These are phyloP conservation scores for Ataeniobius toweri DNA, from an alignment of 2,797 vertebrate species.

Conservation along the genomic window DNA sequence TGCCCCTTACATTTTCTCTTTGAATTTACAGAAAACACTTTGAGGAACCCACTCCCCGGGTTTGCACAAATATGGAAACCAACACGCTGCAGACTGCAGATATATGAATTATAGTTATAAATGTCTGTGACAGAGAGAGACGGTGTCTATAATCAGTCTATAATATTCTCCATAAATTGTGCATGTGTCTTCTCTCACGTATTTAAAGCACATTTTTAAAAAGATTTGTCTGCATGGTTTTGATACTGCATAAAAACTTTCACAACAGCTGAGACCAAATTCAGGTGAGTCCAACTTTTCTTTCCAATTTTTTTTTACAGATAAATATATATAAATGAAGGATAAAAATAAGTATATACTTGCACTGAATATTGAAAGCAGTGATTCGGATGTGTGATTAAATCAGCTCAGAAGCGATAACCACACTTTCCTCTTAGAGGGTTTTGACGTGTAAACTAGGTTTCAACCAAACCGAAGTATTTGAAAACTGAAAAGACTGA, in stretches of 20 bases:
- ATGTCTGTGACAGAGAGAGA: conserved; percentile 22
- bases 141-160: neutral
- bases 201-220: conserved; percentile 37
- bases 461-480: neutral
- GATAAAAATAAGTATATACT: conserved; percentile 4
- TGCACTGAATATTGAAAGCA: neutral
- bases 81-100: too few species aligned
- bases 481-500: conserved; percentile 15
- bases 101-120: too few species aligned
- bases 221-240: conserved; percentile 11
- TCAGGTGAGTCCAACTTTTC: conserved; percentile 6
- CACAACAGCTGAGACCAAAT: conserved; percentile 14
- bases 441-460: conserved; percentile 4
- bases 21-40: conserved; percentile 62
- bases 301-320: conserved; percentile 1
- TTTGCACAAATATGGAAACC: conserved; percentile 6
- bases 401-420: conserved; percentile 19
- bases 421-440: neutral
- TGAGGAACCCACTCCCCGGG: conserved; percentile 5
- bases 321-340: conserved; percentile 6
- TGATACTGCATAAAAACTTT: conserved; percentile 30
- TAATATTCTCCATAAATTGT: conserved; percentile 23
- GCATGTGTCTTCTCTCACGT: conserved; percentile 32
- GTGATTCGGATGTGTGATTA: neutral
- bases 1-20: conserved; percentile 53